Evolutionary conservation across 2,113 vertebrate species (phyloP), one percentile per base, ranked within the genome.

Genomic region (Pelecanoides urinatrix): DNA sequence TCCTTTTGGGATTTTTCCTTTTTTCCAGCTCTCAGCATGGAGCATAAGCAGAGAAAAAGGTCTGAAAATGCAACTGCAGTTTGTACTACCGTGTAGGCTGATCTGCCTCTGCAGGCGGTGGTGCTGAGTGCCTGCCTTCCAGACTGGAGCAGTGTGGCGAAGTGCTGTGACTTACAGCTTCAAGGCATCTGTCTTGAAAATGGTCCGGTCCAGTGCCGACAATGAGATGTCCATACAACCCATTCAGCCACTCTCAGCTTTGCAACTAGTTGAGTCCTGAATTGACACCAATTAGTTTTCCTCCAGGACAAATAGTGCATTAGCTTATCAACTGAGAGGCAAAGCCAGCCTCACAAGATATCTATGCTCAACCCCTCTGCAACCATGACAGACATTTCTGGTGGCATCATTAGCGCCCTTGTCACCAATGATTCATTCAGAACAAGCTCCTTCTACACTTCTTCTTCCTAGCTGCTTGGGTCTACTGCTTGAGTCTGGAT

Each of bases 381-480:
- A 53, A 26, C 15, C 0, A 0, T 13, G 4, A 49, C 32, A 29
- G 32, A 38, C 12, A 13, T 44, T 77, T 86, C 65, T 55, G 50
- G 50, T 25, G 53, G 14, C 18, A 25, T 16, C 65, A 12, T 17
- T 40, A 12, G 36, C 26, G 52, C 13, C 34, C 36, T 61, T 0
- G 0, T 38, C 61, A n/a, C 13, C 11, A 17, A 23, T 2, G 6
- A 23, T 47, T 61, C 10, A 2, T 47, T 78, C 52, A 72, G 44
- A 71, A 47, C 27, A 56, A 81, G 21, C 7, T 90, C 44, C 27
- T 84, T 55, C 15, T 20, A 11, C 13, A 14, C 27, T 53, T 71
- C 23, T 59, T 76, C 22, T 61, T n/a, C 26, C 40, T 40, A 9
- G 18, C n/a, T 86, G 45, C 55, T 63, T 10, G 25, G 34, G 32